Evolutionary conservation across 2,113 vertebrate genomes (phyloP).

Genomic region (Gobius niger): DNA sequence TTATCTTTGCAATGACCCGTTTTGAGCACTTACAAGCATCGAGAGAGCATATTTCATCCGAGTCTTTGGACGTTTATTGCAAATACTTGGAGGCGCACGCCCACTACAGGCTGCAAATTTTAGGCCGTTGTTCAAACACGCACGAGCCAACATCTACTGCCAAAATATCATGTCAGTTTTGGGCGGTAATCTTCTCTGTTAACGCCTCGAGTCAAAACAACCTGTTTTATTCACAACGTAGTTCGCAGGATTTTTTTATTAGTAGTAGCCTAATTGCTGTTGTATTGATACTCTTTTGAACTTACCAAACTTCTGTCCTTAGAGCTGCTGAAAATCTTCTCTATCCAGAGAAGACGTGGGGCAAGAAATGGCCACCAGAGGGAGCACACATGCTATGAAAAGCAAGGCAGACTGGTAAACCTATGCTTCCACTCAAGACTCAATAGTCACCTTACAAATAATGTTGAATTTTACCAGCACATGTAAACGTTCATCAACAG

Average conservation of each 20-base stretch:
- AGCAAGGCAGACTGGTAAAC: slow-evolving; percentile 15
- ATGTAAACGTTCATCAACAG: slow-evolving; percentile 16
- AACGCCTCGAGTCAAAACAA: slow-evolving; percentile 14
- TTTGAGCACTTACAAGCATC: slow-evolving; percentile 17
- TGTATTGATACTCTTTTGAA: background rate
- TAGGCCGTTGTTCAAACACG: slow-evolving; percentile 67
- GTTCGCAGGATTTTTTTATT: slow-evolving; percentile 6
- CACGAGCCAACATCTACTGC: slow-evolving; percentile 50
- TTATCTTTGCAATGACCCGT: slow-evolving; percentile 9
- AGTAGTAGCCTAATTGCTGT: background rate
- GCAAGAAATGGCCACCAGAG: slow-evolving; percentile 56
- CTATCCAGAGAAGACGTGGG: background rate
- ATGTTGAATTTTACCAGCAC: slow-evolving; percentile 6
- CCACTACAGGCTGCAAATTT: slow-evolving; percentile 45
- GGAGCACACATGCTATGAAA: slow-evolving; percentile 65
- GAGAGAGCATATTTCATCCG: slow-evolving; percentile 22
- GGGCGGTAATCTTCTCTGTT: slow-evolving; percentile 20
- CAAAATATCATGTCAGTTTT: slow-evolving; percentile 46
- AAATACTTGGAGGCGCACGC: slow-evolving; percentile 29
- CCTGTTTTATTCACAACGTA: slow-evolving; percentile 4
- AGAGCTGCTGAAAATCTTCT: background rate
- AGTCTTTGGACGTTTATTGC: slow-evolving; percentile 20
- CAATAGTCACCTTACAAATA: slow-evolving; percentile 9
- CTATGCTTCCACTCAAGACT: slow-evolving; percentile 21
- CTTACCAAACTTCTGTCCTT: background rate